phyloP scores from a whole-genome alignment of 2,113 vertebrate species.

The Petrocephalus zakoni region DNA sequence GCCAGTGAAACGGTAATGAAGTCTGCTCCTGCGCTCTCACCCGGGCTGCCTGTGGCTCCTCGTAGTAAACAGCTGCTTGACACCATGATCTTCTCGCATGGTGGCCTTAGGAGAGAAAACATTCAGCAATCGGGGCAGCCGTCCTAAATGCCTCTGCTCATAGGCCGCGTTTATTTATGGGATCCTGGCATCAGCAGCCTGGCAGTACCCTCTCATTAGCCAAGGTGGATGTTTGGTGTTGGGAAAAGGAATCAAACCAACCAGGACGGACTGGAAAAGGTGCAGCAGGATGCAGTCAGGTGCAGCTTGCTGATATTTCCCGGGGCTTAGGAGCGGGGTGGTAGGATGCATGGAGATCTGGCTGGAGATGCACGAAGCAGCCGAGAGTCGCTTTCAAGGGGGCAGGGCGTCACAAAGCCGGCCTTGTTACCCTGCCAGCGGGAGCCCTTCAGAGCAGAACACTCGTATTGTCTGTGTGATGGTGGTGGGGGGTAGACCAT shows the following conservation, averaged over 20 bases:
- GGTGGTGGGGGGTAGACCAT: background rate
- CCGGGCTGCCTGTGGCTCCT: background rate
- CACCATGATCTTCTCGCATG: background rate
- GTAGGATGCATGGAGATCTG: background rate
- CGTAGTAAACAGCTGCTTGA: background rate
- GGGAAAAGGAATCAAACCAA: background rate
- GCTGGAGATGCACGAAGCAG: background rate
- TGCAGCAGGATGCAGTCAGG: background rate
- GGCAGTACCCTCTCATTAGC: background rate
- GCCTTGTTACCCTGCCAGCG: background rate
- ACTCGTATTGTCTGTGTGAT: background rate
- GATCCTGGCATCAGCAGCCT: background rate
- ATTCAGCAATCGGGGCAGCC: background rate
- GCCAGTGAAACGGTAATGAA: background rate
- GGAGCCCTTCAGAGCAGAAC: background rate
- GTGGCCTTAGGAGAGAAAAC: background rate
- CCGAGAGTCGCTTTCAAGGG: background rate
- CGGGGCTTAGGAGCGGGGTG: no score
- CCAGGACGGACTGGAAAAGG: background rate
- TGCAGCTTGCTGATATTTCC: background rate
- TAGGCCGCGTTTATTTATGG: background rate
- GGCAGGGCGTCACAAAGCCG: background rate
- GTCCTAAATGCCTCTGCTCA: background rate
- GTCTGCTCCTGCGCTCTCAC: background rate
- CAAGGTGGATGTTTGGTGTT: background rate